Evolutionary conservation across 2,113 vertebrate species (phyloP).

Genomic region (Aplodontia rufa): DNA sequence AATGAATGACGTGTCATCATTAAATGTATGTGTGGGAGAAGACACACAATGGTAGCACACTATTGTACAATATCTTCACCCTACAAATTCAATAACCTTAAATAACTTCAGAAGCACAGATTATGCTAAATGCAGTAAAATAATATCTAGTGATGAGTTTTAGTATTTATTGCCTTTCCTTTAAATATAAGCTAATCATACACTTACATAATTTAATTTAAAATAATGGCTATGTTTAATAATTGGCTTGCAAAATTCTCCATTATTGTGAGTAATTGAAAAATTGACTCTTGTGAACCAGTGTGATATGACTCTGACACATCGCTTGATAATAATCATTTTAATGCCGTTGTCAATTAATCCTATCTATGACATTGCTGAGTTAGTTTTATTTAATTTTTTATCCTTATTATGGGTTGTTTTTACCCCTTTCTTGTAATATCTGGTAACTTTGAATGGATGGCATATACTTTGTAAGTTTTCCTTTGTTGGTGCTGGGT

Average conservation of each 20-base stretch:
- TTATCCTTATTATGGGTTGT: not conserved
- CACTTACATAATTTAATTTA: not conserved
- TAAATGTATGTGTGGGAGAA: not conserved
- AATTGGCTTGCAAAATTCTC: slow-evolving; percentile 13
- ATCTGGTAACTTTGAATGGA: not conserved
- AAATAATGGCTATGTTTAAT: not conserved
- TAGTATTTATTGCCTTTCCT: slow-evolving; percentile 31
- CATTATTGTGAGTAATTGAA: slow-evolving; percentile 28
- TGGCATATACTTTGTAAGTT: not conserved
- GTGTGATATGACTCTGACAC: not conserved
- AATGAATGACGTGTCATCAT: not conserved
- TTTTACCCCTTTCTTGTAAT: not conserved
- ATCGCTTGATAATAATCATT: not conserved
- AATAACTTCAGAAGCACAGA: not conserved
- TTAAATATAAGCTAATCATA: not conserved
- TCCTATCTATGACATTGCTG: not conserved
- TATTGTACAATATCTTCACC: not conserved
- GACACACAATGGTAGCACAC: not conserved
- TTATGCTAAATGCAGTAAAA: slow-evolving; percentile 10
- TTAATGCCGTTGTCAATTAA: not conserved
- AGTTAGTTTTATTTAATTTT: not conserved
- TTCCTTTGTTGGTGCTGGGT: not conserved
- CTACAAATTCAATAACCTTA: not conserved
- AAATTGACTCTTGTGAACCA: not conserved
- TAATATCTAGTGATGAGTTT: not conserved